Evolutionary conservation across 2,113 vertebrate species (phyloP).

Genomic region (Archilochus colubris): DNA sequence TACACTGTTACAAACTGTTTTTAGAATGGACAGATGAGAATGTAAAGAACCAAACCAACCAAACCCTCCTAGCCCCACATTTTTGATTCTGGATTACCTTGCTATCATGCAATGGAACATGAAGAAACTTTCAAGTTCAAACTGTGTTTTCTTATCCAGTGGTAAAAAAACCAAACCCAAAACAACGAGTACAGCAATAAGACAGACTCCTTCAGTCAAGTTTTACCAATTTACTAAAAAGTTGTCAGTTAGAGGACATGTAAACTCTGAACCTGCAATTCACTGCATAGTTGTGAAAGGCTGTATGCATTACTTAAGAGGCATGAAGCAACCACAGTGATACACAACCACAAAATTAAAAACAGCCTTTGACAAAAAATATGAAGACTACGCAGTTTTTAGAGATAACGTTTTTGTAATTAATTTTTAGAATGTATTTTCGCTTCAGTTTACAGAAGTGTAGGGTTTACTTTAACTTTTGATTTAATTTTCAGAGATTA

Average conservation of each 20-base stretch:
- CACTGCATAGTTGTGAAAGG: conserved; percentile 11
- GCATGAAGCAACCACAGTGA: conserved; percentile 5
- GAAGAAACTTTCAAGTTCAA: not conserved
- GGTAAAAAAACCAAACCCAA: not conserved
- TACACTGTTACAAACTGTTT: not conserved
- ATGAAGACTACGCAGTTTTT: not conserved
- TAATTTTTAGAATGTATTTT: not conserved
- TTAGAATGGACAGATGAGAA: not conserved
- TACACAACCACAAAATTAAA: not conserved
- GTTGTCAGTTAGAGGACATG: conserved; percentile 18
- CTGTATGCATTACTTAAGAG: conserved; percentile 27
- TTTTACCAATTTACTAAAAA: conserved; percentile 27
- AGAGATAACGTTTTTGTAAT: not conserved
- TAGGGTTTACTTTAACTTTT: not conserved
- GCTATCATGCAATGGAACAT: not conserved
- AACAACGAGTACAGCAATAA: not conserved
- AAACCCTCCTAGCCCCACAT: not conserved
- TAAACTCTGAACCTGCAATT: conserved; percentile 5
- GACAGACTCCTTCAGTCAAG: conserved; percentile 14
- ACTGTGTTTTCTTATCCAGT: not conserved
- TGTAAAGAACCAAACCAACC: not conserved
- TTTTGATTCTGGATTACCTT: not conserved
- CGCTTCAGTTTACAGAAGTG: not conserved
- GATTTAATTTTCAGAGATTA: not conserved
- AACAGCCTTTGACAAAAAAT: not conserved